phyloP scores from a whole-genome alignment of 2,888 invertebrate species.

The Brachyopa scutellaris region DNA sequence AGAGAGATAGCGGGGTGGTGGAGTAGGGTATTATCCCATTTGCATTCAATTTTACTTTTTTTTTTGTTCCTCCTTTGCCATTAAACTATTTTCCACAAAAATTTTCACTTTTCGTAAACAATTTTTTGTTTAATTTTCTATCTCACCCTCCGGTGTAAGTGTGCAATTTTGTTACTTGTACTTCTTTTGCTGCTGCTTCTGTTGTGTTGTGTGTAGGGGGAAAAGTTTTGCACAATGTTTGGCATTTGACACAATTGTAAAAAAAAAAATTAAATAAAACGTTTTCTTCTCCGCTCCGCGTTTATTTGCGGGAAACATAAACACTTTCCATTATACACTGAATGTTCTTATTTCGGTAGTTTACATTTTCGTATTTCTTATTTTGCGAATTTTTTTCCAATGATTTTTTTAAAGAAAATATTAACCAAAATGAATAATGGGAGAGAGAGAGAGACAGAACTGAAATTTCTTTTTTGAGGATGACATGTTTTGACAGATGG shows the following conservation, averaged over 20 bases:
- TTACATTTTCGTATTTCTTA: conserved; percentile 47
- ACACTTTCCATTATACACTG: conserved; percentile 51
- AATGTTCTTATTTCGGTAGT: conserved; percentile 43
- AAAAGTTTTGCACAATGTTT: conserved; percentile 71
- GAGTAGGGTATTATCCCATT: conserved; percentile 62
- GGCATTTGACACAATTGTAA: conserved; percentile 59
- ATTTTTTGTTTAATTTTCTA: conserved; percentile 47
- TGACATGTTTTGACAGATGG: conserved; percentile 73
- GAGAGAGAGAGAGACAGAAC: conserved; percentile 65
- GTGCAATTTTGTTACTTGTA: conserved; percentile 15
- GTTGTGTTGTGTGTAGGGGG: conserved; percentile 45
- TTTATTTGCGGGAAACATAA: conserved; percentile 12
- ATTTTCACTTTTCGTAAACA: conserved; percentile 68
- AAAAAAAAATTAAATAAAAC: conserved; percentile 22
- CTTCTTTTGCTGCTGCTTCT: conserved; percentile 27
- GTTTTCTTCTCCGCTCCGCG: conserved; percentile 3
- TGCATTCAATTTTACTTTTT: conserved; percentile 46
- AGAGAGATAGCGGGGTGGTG: conserved; percentile 54
- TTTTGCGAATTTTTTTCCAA: conserved; percentile 52
- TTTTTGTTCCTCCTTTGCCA: conserved; percentile 18
- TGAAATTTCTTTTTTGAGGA: conserved; percentile 57
- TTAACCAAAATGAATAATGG: conserved; percentile 71
- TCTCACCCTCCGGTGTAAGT: conserved; percentile 44
- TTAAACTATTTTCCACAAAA: conserved; percentile 44
- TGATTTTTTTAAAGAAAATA: conserved; percentile 66